These are phyloP conservation scores for Macrobrachium rosenbergii DNA, from an alignment of 1,140 invertebrate species.

Conservation along the genomic window DNA sequence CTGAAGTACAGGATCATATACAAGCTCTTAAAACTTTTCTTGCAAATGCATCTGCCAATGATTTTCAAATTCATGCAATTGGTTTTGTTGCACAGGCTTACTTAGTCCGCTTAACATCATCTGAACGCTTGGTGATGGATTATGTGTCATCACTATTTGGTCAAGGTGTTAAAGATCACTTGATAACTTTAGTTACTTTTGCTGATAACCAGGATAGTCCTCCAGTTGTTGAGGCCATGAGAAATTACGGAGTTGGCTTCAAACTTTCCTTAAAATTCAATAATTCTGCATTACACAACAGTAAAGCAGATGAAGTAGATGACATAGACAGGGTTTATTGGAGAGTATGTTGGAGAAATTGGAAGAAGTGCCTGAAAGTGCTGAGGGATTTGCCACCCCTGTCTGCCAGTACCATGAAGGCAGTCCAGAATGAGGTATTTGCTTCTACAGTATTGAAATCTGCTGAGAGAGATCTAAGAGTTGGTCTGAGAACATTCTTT, in stretches of 20 bases:
- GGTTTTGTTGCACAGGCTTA: conserved; percentile 47
- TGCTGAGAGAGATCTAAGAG: conserved; percentile 18
- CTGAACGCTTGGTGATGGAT: conserved; percentile 47
- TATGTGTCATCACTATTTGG: conserved; percentile 40
- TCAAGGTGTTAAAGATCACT: conserved; percentile 3
- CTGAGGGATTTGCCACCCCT: conserved; percentile 23
- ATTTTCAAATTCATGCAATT: conserved; percentile 41
- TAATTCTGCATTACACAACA: conserved; percentile 33
- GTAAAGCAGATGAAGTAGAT: conserved; percentile 21
- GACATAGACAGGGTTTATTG: conserved; percentile 45
- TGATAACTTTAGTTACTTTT: conserved; percentile 39
- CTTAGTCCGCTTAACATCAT: conserved; percentile 47
- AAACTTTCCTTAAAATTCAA: conserved; percentile 39
- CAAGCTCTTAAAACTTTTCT: conserved; percentile 47
- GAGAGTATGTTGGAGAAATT: conserved; percentile 34
- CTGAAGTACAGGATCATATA: conserved; percentile 39
- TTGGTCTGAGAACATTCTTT: conserved; percentile 6
- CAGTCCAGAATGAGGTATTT: conserved; percentile 35
- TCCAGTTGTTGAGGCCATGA: conserved; percentile 44
- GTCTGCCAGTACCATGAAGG: conserved; percentile 20
- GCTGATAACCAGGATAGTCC: conserved; percentile 41
- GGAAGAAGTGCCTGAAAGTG: conserved; percentile 41
- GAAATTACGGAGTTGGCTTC: conserved; percentile 12
- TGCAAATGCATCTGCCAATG: conserved; percentile 30
- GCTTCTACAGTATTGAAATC: not conserved